Evolutionary conservation across 2,888 invertebrate species (phyloP), one percentile per base, ranked within the genome.

Genomic region (Deilephila porcellus): DNA sequence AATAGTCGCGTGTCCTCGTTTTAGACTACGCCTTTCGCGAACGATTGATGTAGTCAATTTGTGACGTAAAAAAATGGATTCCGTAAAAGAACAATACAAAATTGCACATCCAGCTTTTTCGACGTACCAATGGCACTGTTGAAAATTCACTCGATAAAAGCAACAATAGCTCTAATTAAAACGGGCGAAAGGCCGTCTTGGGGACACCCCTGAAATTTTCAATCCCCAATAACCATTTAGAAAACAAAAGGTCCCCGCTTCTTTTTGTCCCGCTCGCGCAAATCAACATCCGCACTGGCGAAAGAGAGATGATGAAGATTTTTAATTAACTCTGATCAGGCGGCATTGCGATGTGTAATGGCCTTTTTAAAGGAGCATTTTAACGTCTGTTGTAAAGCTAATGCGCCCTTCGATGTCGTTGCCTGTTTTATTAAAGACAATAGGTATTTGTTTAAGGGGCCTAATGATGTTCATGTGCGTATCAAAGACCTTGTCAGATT

Each of bases 311-410:
- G 80, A 52, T 45, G 79, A 76, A 78, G 74, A 77, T 82, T 83
- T 82, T 86, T 85, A 87, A 86, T 87, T 86, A 87, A 86, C 82
- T 79, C 78, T 82, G 81, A 81, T 82, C 85, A 81, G 81, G 77
- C 78, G 82, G 79, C 80, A 83, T 79, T 77, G 78, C 76, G 77
- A 86, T 85, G 82, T 84, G 86, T 85, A 85, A 85, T 85, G 83
- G 82, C 81, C 80, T 83, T 84, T 84, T 70, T 72, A 60, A 71
- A 74, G 52, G 56, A 60, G 20, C 67, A 53, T 72, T 67, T 60
- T 70, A 67, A 52, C 64, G 74, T 71, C 60, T 67, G 60, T 70
- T 60, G 52, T 72, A 60, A 72, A 70, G 60, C 52, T 70, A 60
- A 74, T 72, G 72, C 34, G 37, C 34, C n/a, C 20, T 34, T 60